These are phyloP conservation scores for Metalampra italica DNA, from an alignment of 2,888 invertebrate genomes.

Conservation along the genomic window DNA sequence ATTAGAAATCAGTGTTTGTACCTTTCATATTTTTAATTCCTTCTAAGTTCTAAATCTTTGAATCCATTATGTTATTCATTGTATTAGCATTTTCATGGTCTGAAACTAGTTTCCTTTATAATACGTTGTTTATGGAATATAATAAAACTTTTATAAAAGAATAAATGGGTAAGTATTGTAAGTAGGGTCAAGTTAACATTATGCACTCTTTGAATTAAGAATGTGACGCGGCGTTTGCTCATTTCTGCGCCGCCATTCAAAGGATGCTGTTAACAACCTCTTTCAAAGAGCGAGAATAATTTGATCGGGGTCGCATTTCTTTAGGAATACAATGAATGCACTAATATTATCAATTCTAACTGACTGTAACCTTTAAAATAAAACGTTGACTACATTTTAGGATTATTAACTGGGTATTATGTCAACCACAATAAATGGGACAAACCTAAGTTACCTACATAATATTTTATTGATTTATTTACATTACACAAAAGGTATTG, in stretches of 20 bases:
- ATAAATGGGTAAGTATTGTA: slow-evolving; percentile 61
- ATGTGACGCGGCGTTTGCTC: slow-evolving; percentile 72
- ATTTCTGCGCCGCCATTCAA: slow-evolving; percentile 70
- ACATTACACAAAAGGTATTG: neutral
- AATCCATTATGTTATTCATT: neutral
- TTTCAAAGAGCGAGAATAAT: slow-evolving; percentile 75
- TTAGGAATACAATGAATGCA: slow-evolving; percentile 63
- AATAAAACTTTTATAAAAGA: slow-evolving; percentile 60
- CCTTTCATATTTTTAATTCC: too few species aligned
- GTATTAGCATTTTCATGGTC: slow-evolving; percentile 49
- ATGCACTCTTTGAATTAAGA: slow-evolving; percentile 60
- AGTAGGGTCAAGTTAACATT: slow-evolving; percentile 70
- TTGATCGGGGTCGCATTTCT: slow-evolving; percentile 74
- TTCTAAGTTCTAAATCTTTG: too few species aligned
- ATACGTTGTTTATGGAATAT: slow-evolving; percentile 50
- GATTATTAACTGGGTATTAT: too few species aligned
- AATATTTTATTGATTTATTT: neutral
- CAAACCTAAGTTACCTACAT: neutral
- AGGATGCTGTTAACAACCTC: slow-evolving; percentile 76
- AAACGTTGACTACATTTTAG: slow-evolving; percentile 14
- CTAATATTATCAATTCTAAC: slow-evolving; percentile 23
- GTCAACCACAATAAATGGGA: too few species aligned
- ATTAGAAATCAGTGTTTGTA: too few species aligned
- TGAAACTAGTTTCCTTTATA: slow-evolving; percentile 49
- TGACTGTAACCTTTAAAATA: slow-evolving; percentile 5